These are phyloP conservation scores for Coleophora deauratella DNA, from an alignment of 2,888 invertebrate genomes.

Conservation along the genomic window DNA sequence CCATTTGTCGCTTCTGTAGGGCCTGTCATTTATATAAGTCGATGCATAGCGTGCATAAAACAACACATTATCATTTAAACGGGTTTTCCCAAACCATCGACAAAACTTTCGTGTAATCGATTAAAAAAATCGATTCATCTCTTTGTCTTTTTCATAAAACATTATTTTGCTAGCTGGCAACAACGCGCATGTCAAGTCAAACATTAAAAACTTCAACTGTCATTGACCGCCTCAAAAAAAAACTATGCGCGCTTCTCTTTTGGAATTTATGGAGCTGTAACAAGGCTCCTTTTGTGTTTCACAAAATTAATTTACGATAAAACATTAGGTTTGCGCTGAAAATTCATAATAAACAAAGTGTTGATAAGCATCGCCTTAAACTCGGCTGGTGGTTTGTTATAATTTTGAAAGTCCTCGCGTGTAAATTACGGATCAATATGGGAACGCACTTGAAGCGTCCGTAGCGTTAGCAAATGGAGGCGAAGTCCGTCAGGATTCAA, in stretches of 20 bases:
- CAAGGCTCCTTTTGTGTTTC: conserved; percentile 72
- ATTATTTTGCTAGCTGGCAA: conserved; percentile 36
- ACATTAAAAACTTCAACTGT: conserved; percentile 54
- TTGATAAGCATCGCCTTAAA: conserved; percentile 37
- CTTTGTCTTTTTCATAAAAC: too few relatives aligned
- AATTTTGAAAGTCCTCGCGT: conserved; percentile 27
- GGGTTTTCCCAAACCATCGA: too few relatives aligned
- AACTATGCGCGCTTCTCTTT: conserved; percentile 71
- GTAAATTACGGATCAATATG: conserved; percentile 57
- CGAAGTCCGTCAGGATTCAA: conserved; percentile 54
- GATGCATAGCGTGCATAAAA: too few relatives aligned
- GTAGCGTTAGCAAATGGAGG: conserved; percentile 58
- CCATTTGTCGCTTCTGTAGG: too few relatives aligned
- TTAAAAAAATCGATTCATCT: too few relatives aligned
- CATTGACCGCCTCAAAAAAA: conserved; percentile 65
- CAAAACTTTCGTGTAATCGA: too few relatives aligned
- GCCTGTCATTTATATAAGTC: too few relatives aligned
- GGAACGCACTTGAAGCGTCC: conserved; percentile 36
- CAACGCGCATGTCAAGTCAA: conserved; percentile 37
- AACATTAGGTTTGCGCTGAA: conserved; percentile 27
- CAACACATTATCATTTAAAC: too few relatives aligned
- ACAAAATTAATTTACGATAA: conserved; percentile 44
- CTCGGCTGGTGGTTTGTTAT: conserved; percentile 27
- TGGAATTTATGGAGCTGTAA: conserved; percentile 73
- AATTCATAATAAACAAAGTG: conserved; percentile 60